phyloP scores from a whole-genome alignment of 2,888 invertebrate genomes.

The Hedya salicella region DNA sequence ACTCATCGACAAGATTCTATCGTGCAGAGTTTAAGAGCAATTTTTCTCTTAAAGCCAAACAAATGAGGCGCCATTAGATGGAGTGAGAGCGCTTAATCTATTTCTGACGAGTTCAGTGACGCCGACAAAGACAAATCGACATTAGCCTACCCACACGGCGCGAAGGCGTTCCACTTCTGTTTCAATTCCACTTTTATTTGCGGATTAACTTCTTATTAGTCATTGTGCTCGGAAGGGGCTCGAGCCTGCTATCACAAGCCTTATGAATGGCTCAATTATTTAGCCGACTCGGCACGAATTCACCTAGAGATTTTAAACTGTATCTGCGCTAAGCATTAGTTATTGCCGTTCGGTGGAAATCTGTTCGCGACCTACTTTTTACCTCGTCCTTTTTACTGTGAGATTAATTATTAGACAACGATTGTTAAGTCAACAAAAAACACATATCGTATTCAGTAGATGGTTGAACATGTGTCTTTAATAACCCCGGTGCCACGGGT shows the following conservation, averaged over 20 bases:
- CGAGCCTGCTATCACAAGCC: constrained; percentile 77
- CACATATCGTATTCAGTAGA: constrained; percentile 57
- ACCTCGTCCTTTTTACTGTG: constrained; percentile 43
- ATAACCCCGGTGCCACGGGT: constrained; percentile 59
- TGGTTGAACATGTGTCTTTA: constrained; percentile 69
- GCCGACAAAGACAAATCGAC: constrained; percentile 85
- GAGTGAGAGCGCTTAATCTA: constrained; percentile 85
- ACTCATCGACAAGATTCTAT: constrained; percentile 81
- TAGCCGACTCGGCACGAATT: constrained; percentile 70
- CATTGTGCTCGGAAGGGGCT: constrained; percentile 75
- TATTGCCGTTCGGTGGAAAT: constrained; percentile 52
- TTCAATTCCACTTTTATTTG: constrained; percentile 85
- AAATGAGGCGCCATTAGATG: constrained; percentile 85
- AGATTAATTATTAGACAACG: constrained; percentile 22
- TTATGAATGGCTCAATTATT: constrained; percentile 85
- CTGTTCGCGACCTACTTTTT: constrained; percentile 45
- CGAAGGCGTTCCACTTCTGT: constrained; percentile 82
- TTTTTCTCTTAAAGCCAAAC: constrained; percentile 85
- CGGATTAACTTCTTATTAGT: constrained; percentile 85
- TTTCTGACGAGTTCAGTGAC: constrained; percentile 86
- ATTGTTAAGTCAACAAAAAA: constrained; percentile 45
- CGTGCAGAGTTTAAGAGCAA: constrained; percentile 79
- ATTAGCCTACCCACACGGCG: constrained; percentile 84
- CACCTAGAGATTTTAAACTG: constrained; percentile 56
- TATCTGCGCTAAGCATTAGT: constrained; percentile 57